Percentiles rank a stretch among this genome's conserved stretches.
phyloP scores from a whole-genome alignment of 2,888 invertebrate species.

The Colletes collaris region DNA sequence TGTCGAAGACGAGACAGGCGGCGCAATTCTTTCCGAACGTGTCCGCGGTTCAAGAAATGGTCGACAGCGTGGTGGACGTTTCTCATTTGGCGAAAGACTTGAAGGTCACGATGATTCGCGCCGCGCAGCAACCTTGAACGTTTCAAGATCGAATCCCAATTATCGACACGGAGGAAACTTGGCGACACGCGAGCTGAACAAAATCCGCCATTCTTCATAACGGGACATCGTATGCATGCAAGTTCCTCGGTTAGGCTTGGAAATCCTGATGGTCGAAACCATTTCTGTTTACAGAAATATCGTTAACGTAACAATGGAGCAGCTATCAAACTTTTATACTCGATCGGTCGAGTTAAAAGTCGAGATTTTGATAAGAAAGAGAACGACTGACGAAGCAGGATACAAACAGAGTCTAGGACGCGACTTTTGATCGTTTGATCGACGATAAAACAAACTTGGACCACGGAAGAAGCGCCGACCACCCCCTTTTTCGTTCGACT shows the following conservation, averaged over 20 bases:
- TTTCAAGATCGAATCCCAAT: slow-evolving; percentile 15
- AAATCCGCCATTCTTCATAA: slow-evolving; percentile 4
- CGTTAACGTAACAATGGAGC: not conserved
- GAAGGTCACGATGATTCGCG: slow-evolving; percentile 89
- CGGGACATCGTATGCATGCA: slow-evolving; percentile 18
- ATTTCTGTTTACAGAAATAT: slow-evolving; percentile 18
- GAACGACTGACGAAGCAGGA: too few relatives aligned
- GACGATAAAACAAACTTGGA: slow-evolving; percentile 27
- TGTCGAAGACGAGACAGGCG: slow-evolving; percentile 94
- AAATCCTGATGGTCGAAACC: slow-evolving; percentile 26
- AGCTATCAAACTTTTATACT: not conserved
- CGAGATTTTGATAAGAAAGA: not conserved
- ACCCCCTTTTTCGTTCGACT: slow-evolving; percentile 14
- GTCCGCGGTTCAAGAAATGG: slow-evolving; percentile 95
- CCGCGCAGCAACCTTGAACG: slow-evolving; percentile 84
- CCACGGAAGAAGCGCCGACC: slow-evolving; percentile 15
- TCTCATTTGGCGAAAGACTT: slow-evolving; percentile 93
- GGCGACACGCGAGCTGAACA: slow-evolving; percentile 19
- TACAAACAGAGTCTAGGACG: slow-evolving; percentile 10
- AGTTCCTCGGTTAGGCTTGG: slow-evolving; percentile 60
- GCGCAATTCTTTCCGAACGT: slow-evolving; percentile 96
- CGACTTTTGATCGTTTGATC: slow-evolving; percentile 1
- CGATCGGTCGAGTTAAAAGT: not conserved
- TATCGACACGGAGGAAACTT: slow-evolving; percentile 6
- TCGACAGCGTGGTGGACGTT: slow-evolving; percentile 93